These are phyloP conservation scores for Scaptodrosophila lebanonensis DNA, from an alignment of 1,140 invertebrate genomes.

Conservation along the genomic window DNA sequence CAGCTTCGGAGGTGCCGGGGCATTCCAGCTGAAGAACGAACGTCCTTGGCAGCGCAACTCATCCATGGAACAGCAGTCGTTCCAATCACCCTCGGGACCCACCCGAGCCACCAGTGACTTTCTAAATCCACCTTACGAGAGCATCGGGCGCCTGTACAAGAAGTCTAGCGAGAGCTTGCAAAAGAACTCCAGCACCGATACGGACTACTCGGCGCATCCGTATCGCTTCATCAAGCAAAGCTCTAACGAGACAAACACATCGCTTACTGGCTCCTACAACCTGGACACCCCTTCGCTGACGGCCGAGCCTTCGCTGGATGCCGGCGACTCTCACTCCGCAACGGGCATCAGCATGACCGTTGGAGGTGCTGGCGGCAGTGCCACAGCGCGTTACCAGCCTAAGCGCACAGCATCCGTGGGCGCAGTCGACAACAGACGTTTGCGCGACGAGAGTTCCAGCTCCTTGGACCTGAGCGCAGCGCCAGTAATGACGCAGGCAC, in stretches of 20 bases:
- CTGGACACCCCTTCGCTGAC: slow-evolving; percentile 73
- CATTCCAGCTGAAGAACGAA: slow-evolving; percentile 69
- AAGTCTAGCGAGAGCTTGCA: slow-evolving; percentile 76
- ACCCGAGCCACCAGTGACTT: slow-evolving; percentile 71
- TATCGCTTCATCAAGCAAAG: slow-evolving; percentile 77
- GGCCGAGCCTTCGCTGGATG: slow-evolving; percentile 70
- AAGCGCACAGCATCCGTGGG: slow-evolving; percentile 68
- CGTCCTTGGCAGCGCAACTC: slow-evolving; percentile 69
- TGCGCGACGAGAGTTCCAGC: slow-evolving; percentile 58
- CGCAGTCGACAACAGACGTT: slow-evolving; percentile 54
- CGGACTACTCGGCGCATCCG: slow-evolving; percentile 75
- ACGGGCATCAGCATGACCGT: slow-evolving; percentile 56
- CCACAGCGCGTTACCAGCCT: slow-evolving; percentile 68
- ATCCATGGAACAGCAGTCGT: slow-evolving; percentile 69
- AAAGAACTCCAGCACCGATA: slow-evolving; percentile 77
- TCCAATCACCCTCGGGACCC: slow-evolving; percentile 59
- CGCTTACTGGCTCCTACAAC: slow-evolving; percentile 74
- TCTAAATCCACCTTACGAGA: slow-evolving; percentile 66
- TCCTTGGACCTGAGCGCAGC: slow-evolving; percentile 60
- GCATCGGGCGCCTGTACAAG: slow-evolving; percentile 60
- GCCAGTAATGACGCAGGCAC: slow-evolving; percentile 56
- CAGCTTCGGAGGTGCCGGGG: slow-evolving; percentile 39
- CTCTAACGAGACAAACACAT: slow-evolving; percentile 76
- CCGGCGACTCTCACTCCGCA: slow-evolving; percentile 59
- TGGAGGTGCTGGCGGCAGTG: slow-evolving; percentile 49